Evolutionary conservation across 30 jellyfish, hydroid and myxozoan species (phyloP).

Genomic region (Clytia hemisphaerica): DNA sequence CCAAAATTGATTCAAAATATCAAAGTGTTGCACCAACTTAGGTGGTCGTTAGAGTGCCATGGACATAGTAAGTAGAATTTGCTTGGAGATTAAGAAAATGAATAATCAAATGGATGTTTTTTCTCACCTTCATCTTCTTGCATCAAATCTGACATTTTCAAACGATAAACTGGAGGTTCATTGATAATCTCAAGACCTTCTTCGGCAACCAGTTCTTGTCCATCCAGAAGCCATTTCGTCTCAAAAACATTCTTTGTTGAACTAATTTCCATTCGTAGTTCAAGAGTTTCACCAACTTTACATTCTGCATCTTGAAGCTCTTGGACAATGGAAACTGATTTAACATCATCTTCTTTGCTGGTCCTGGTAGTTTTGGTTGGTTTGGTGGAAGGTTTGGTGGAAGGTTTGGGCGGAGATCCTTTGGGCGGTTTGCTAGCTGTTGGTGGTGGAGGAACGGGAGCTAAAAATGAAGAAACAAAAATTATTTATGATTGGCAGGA

Average conservation of each 20-base stretch:
- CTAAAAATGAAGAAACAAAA: not conserved
- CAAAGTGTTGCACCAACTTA: too few species aligned
- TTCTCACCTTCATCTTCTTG: constrained; percentile 82
- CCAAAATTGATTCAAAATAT: too few species aligned
- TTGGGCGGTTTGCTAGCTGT: constrained; percentile 1
- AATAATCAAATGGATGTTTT: constrained; percentile 26
- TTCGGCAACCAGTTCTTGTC: constrained; percentile 56
- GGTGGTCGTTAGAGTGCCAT: too few species aligned
- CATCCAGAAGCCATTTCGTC: constrained; percentile 63
- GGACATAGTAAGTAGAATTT: too few species aligned
- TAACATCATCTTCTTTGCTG: not conserved
- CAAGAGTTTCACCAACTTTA: constrained; percentile 10
- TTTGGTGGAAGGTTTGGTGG: not conserved
- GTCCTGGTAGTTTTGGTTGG: constrained; percentile 6
- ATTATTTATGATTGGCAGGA: too few species aligned
- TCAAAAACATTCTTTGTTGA: not conserved
- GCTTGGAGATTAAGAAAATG: too few species aligned
- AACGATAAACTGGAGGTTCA: constrained; percentile 41
- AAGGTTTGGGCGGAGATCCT: not conserved
- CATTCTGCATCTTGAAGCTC: constrained; percentile 18
- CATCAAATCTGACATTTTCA: constrained; percentile 45
- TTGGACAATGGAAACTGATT: too few species aligned
- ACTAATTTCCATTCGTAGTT: not conserved
- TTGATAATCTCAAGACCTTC: constrained; percentile 30
- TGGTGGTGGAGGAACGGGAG: constrained; percentile 6